Percentiles rank a stretch among this genome's conserved stretches.
Evolutionary conservation across 2,888 invertebrate genomes (phyloP).

Genomic region (Sphaeridia pumilis): DNA sequence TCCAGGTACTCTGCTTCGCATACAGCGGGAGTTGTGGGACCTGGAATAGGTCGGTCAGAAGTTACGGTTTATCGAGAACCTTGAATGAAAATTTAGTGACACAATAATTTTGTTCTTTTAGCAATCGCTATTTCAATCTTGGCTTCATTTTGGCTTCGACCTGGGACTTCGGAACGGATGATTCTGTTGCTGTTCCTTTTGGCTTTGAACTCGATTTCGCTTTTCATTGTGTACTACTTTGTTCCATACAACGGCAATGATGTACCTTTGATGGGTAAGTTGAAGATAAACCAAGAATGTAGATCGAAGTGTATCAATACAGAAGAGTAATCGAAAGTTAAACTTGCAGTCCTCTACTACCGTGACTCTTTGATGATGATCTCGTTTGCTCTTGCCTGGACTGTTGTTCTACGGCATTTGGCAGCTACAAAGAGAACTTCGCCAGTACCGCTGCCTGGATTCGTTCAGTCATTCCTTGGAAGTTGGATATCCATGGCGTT

Average conservation of each 20-base stretch:
- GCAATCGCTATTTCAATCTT: constrained; percentile 31
- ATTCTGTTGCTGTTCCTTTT: constrained; percentile 26
- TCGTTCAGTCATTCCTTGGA: constrained; percentile 26
- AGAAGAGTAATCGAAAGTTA: too few relatives aligned
- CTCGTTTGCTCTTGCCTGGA: constrained; percentile 33
- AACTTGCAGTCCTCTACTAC: constrained; percentile 31
- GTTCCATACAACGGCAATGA: constrained; percentile 34
- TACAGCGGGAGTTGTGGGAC: constrained; percentile 32
- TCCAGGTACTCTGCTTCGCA: constrained; percentile 21
- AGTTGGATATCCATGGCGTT: constrained; percentile 31
- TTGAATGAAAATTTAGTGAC: neutral
- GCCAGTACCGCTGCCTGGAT: constrained; percentile 34
- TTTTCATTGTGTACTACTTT: constrained; percentile 28
- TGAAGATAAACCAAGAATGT: neutral
- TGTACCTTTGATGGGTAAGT: constrained; percentile 34
- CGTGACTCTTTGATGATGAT: constrained; percentile 35
- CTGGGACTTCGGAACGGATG: constrained; percentile 31
- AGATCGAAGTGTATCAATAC: neutral
- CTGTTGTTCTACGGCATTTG: constrained; percentile 32
- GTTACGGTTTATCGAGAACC: too few relatives aligned
- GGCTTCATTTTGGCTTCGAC: constrained; percentile 35
- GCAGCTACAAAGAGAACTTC: constrained; percentile 34
- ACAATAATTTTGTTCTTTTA: constrained; percentile 11
- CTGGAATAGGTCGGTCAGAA: constrained; percentile 32
- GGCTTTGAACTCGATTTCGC: constrained; percentile 31